Conservation (phyloP, 2,888 invertebrate species). For the Leptopilina drosophilae region DNA sequence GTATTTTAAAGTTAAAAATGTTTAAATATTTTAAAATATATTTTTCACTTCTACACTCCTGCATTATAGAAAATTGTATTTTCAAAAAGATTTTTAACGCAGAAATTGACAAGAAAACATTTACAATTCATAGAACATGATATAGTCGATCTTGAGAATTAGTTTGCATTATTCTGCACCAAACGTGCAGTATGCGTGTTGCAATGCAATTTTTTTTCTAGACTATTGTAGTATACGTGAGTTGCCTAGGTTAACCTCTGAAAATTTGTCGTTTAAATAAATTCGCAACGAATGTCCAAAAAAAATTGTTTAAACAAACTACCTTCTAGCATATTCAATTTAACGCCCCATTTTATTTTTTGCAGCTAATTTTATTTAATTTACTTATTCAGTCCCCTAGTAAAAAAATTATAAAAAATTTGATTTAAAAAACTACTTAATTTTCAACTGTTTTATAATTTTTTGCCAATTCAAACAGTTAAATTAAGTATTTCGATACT, state of each 20-base stretch:
- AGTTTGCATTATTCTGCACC: slow-evolving; percentile 16
- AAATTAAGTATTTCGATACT: too few species aligned
- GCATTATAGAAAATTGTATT: not conserved
- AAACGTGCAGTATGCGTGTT: slow-evolving; percentile 59
- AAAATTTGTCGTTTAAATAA: slow-evolving; percentile 1
- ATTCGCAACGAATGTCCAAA: slow-evolving; percentile 20
- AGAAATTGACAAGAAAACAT: slow-evolving; percentile 47
- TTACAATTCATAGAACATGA: slow-evolving; percentile 46
- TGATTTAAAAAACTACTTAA: too few species aligned
- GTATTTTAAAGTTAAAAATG: too few species aligned
- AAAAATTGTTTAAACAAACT: not conserved
- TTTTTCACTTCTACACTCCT: not conserved
- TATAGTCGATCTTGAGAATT: slow-evolving; percentile 19
- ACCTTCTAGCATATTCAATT: not conserved
- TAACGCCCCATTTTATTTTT: too few species aligned
- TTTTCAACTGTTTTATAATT: too few species aligned
- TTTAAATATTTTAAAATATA: too few species aligned
- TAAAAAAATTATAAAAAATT: too few species aligned
- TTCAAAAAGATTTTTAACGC: not conserved
- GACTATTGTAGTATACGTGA: slow-evolving; percentile 35
- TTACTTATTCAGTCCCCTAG: too few species aligned
- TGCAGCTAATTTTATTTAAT: too few species aligned
- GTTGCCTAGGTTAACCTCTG: not conserved
- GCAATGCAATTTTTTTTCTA: slow-evolving; percentile 58
- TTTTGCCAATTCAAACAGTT: too few species aligned